These are phyloP conservation scores for Tachysurus vachellii DNA, from an alignment of 2,113 vertebrate genomes.

Conservation along the genomic window DNA sequence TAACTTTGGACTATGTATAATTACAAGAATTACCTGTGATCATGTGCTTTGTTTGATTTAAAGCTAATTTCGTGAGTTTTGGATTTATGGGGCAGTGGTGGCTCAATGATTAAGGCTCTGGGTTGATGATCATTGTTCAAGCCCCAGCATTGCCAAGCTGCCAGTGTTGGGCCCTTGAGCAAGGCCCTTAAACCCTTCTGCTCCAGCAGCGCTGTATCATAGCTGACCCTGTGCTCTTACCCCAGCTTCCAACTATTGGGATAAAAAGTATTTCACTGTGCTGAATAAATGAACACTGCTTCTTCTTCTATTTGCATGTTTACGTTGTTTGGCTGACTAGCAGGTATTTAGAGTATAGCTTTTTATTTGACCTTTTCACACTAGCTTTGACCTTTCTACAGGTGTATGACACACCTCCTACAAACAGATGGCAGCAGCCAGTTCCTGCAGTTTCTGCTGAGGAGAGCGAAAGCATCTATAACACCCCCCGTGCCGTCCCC, in stretches of 20 bases:
- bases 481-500: constrained; percentile 72
- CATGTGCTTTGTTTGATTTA: background rate
- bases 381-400: constrained; percentile 41
- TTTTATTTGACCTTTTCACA: background rate
- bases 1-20: background rate
- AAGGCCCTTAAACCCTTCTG: too few species aligned
- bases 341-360: background rate
- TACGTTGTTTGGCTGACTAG: background rate
- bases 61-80: background rate
- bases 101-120: too few species aligned
- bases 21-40: background rate
- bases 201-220: too few species aligned
- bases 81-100: too few species aligned
- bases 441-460: constrained; percentile 49
- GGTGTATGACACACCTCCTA: constrained; percentile 79
- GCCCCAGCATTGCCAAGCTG: too few species aligned
- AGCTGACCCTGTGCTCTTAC: too few species aligned
- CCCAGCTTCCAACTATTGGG: too few species aligned
- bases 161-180: background rate
- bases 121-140: too few species aligned
- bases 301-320: background rate
- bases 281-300: too few species aligned
- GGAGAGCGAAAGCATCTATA: constrained; percentile 73
- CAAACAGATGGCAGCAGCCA: constrained; percentile 70
- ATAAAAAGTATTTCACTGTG: too few species aligned